These are phyloP conservation scores for Caenorhabditis zanzibari DNA, from an alignment of 2,888 invertebrate genomes.

Conservation along the genomic window DNA sequence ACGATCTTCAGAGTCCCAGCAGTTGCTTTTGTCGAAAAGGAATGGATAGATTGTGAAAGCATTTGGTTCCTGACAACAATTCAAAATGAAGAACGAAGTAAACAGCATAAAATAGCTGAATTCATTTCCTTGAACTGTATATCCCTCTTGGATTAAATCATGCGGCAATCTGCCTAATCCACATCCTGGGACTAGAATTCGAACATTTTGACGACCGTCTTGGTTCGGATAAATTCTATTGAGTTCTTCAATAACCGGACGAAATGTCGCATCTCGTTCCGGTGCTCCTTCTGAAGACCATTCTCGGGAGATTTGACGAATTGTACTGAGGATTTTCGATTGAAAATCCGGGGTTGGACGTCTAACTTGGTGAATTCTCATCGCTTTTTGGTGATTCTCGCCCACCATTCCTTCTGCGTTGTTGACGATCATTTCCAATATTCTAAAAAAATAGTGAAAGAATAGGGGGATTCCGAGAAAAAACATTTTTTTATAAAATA, in stretches of 20 bases:
- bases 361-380: slow-evolving; percentile 67
- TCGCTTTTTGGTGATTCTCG: slow-evolving; percentile 57
- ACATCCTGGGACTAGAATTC: slow-evolving; percentile 95
- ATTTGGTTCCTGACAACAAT: slow-evolving; percentile 88
- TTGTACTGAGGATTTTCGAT: slow-evolving; percentile 93
- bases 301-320: slow-evolving; percentile 97
- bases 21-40: slow-evolving; percentile 96
- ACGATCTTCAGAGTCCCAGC: slow-evolving; percentile 91
- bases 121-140: slow-evolving; percentile 96
- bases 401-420: slow-evolving; percentile 61
- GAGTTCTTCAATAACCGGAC: slow-evolving; percentile 91
- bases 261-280: slow-evolving; percentile 87
- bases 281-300: slow-evolving; percentile 89
- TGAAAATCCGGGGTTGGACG: slow-evolving; percentile 85
- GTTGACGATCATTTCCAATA: slow-evolving; percentile 62
- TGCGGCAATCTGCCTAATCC: slow-evolving; percentile 93
- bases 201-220: slow-evolving; percentile 85
- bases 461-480: no score
- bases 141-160: slow-evolving; percentile 94
- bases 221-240: slow-evolving; percentile 70
- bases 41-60: slow-evolving; percentile 93
- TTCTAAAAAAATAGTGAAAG: slow-evolving; percentile 28
- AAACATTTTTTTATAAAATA: no score
- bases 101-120: slow-evolving; percentile 98
- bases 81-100: slow-evolving; percentile 95